phyloP scores from a whole-genome alignment of 1,140 invertebrate genomes.

The Drosophila watanabei region DNA sequence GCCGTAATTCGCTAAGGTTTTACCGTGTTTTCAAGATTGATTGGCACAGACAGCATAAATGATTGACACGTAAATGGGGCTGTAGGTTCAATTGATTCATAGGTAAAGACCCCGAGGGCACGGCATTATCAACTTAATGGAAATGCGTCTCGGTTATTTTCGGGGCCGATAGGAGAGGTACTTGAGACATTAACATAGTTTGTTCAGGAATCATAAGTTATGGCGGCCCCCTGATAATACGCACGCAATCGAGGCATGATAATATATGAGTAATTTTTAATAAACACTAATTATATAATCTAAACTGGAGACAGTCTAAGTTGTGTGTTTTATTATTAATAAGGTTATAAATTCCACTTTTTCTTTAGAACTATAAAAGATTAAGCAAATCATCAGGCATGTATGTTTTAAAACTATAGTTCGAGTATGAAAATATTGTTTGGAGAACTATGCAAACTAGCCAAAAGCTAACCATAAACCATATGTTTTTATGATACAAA shows the following conservation, averaged over 20 bases:
- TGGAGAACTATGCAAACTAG: background rate
- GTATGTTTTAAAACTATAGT: too few species aligned
- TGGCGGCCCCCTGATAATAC: conserved; percentile 29
- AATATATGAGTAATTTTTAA: conserved; percentile 15
- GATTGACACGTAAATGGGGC: conserved; percentile 31
- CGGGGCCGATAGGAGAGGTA: conserved; percentile 21
- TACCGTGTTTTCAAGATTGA: conserved; percentile 29
- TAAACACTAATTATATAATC: conserved; percentile 2
- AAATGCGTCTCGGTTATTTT: conserved; percentile 16
- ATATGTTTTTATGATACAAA: conserved; percentile 14
- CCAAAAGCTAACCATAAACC: background rate
- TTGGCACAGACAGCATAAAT: conserved; percentile 34
- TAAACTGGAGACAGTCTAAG: background rate
- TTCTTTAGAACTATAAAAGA: background rate
- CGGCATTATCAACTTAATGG: conserved; percentile 31
- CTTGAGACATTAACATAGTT: conserved; percentile 41
- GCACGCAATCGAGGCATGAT: conserved; percentile 33
- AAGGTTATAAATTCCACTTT: too few species aligned
- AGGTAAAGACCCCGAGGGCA: conserved; percentile 25
- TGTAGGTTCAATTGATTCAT: conserved; percentile 16
- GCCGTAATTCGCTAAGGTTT: conserved; percentile 1
- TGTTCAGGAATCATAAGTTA: conserved; percentile 21
- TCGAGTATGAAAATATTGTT: too few species aligned
- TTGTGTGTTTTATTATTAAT: background rate
- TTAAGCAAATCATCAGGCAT: too few species aligned